Evolutionary conservation across 2,888 invertebrate species (phyloP), one percentile per base, ranked within the genome.

Genomic region (Drosophila kuntzei): DNA sequence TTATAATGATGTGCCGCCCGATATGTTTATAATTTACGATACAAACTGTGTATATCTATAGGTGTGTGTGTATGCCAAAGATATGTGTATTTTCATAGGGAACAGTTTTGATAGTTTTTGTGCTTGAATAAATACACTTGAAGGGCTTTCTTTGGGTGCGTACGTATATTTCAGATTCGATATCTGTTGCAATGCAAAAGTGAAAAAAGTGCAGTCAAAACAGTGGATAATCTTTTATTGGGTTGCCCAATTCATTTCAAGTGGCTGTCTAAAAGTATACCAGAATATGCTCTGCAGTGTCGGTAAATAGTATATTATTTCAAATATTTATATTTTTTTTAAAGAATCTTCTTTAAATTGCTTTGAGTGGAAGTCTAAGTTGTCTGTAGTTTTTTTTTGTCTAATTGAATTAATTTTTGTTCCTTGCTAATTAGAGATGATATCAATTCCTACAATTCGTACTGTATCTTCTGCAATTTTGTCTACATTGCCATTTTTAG

Each of bases 1-100:
- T 71, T 68, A 72, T 77, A 86, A 86, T 71, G 87, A 87, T 69
- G 87, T 88, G 89, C 61, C 25, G 39, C 22, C 43, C 34, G 89
- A 86, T 73, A 79, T 86, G 86, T 86, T 86, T 86, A 86, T 86
- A 88, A 83, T 83, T 88, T 88, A 86, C 87, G 80, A 80, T 54
- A 54, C 32, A 49, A 14, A n/a, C 20, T n/a, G 1, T 29, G n/a
- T 69, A 62, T 43, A 18, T 43, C 8, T 27, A 44, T 32, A 8
- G 8, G 5, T 22, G 41, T n/a, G 18, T n/a, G 14, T 49, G 7
- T 49, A 27, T 37, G 22, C 8, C n/a, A 36, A 6, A 7, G 32
- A 20, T 18, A 14, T 49, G 18, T 66, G 46, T 66, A 41, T 51
- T 39, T 71, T 37, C 58, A 18, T 51, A 32, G 36, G 14, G 16